Conservation (phyloP, 2,797 vertebrate species). For the Eremophila alpestris region DNA sequence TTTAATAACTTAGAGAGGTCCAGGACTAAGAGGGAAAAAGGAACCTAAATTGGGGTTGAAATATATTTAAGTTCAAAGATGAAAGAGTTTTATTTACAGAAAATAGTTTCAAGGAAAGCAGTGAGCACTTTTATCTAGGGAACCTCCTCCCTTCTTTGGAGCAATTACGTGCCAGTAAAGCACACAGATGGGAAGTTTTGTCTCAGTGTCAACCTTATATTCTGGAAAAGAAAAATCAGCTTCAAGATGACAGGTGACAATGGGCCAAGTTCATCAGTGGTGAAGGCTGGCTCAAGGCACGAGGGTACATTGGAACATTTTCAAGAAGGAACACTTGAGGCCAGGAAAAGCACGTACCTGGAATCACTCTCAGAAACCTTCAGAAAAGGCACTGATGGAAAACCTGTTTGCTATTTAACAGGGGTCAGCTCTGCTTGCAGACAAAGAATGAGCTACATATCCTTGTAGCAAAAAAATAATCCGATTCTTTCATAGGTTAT, state of each 20-base stretch:
- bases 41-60: slow-evolving; percentile 69
- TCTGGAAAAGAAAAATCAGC: slow-evolving; percentile 41
- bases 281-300: background rate
- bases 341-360: background rate
- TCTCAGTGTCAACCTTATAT: slow-evolving; percentile 16
- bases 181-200: slow-evolving; percentile 45
- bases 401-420: background rate
- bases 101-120: slow-evolving; percentile 71
- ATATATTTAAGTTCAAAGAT: slow-evolving; percentile 79
- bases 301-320: background rate
- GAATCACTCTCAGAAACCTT: background rate
- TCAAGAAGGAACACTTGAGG: background rate
- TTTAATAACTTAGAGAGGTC: slow-evolving; percentile 51
- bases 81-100: slow-evolving; percentile 79
- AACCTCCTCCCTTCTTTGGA: slow-evolving; percentile 48
- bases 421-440: background rate
- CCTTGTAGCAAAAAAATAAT: background rate
- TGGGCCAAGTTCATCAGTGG: background rate
- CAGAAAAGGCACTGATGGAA: background rate
- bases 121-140: slow-evolving; percentile 69
- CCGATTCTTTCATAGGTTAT: background rate
- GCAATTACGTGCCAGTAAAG: slow-evolving; percentile 30
- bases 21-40: slow-evolving; percentile 57
- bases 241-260: slow-evolving; percentile 54
- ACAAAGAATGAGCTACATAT: background rate